Conservation (phyloP, 2,888 invertebrate species). For the Mythimna albipuncta region DNA sequence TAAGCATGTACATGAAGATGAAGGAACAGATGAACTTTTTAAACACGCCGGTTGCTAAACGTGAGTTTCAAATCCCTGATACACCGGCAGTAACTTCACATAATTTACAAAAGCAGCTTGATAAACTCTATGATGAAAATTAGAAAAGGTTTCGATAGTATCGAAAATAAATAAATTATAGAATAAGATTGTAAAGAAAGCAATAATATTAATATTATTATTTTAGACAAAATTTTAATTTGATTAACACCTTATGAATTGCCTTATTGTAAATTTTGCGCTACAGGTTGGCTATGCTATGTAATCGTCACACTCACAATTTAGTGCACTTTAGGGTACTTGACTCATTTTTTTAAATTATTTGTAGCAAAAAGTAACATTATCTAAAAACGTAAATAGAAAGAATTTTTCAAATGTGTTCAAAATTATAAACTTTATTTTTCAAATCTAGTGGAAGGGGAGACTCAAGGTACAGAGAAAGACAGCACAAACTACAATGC, state of each 20-base stretch:
- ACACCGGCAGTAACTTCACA: constrained; percentile 82
- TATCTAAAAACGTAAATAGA: too few relatives aligned
- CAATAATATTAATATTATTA: constrained; percentile 24
- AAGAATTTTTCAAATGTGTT: too few relatives aligned
- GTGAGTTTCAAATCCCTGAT: constrained; percentile 64
- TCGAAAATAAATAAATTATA: constrained; percentile 22
- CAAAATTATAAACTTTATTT: too few relatives aligned
- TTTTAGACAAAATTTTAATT: constrained; percentile 40
- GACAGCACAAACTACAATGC: too few relatives aligned
- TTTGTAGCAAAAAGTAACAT: too few relatives aligned
- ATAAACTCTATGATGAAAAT: constrained; percentile 80
- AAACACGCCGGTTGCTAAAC: constrained; percentile 79
- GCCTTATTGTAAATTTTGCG: constrained; percentile 39
- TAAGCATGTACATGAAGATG: constrained; percentile 84
- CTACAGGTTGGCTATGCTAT: constrained; percentile 64
- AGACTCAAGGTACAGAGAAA: too few relatives aligned
- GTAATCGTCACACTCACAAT: neutral
- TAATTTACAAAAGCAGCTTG: constrained; percentile 83
- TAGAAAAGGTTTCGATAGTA: constrained; percentile 52
- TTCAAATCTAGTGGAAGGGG: too few relatives aligned
- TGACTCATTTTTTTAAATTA: neutral
- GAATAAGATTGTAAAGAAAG: constrained; percentile 31
- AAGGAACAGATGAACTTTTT: constrained; percentile 84
- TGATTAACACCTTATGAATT: constrained; percentile 34
- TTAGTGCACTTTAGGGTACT: too few relatives aligned